Evolutionary conservation across 1,140 invertebrate genomes (phyloP).

Genomic region (Hestina assimilis): DNA sequence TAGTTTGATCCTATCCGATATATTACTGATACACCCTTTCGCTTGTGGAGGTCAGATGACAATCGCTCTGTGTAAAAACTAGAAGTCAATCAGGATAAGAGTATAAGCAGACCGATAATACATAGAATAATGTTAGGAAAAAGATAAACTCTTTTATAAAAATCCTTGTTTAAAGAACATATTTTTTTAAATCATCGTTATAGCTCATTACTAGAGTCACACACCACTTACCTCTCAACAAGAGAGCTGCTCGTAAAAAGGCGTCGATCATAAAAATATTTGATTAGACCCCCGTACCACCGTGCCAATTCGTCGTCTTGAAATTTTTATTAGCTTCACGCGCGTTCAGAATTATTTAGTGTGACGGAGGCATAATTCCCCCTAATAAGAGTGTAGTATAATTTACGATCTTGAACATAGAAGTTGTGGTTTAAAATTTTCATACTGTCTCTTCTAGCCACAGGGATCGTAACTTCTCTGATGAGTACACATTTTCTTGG

Average conservation of each 20-base stretch:
- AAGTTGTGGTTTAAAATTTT: conserved; percentile 25
- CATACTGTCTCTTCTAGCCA: conserved; percentile 23
- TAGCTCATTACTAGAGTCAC: conserved; percentile 19
- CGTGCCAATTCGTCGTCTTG: conserved; percentile 51
- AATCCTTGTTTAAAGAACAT: neutral
- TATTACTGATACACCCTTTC: too few species aligned
- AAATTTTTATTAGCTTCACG: conserved; percentile 59
- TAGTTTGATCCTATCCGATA: too few species aligned
- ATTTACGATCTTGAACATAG: conserved; percentile 3
- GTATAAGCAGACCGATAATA: too few species aligned
- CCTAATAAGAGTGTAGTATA: conserved; percentile 20
- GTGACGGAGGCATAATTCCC: conserved; percentile 46
- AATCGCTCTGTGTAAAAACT: too few species aligned
- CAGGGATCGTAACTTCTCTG: conserved; percentile 13
- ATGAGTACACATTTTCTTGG: conserved; percentile 9
- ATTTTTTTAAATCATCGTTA: neutral
- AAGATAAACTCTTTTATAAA: too few species aligned
- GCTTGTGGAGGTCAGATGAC: too few species aligned
- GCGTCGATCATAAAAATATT: conserved; percentile 76
- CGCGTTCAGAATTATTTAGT: conserved; percentile 51
- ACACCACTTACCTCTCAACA: conserved; percentile 39
- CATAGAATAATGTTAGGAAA: too few species aligned
- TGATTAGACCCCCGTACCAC: conserved; percentile 61
- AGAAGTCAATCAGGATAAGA: too few species aligned
- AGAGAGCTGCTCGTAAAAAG: conserved; percentile 59